Conservation (phyloP, 2,888 invertebrate genomes). For the Amiota communis region DNA sequence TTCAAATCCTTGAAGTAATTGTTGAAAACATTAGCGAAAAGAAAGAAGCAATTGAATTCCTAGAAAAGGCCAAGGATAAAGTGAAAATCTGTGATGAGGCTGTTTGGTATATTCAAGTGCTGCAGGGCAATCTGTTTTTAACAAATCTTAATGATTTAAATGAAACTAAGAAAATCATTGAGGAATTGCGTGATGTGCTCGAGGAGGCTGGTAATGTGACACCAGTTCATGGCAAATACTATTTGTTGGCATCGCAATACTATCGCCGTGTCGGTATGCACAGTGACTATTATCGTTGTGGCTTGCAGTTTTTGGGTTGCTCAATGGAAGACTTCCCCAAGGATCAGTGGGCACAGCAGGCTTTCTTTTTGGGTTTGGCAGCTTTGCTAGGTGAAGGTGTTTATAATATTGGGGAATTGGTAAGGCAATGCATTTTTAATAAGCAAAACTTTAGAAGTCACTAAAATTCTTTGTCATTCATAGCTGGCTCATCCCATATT, state of each 20-base stretch:
- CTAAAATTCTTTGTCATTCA: slow-evolving; percentile 53
- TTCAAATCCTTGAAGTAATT: slow-evolving; percentile 88
- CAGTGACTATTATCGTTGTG: slow-evolving; percentile 95
- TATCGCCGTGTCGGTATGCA: slow-evolving; percentile 89
- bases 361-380: slow-evolving; percentile 93
- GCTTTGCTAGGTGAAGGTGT: slow-evolving; percentile 95
- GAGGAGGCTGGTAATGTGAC: slow-evolving; percentile 94
- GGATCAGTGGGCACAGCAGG: slow-evolving; percentile 83
- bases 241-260: slow-evolving; percentile 92
- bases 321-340: slow-evolving; percentile 79
- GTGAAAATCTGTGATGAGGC: slow-evolving; percentile 91
- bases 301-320: slow-evolving; percentile 87
- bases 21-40: slow-evolving; percentile 86
- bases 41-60: slow-evolving; percentile 88
- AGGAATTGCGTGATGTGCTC: slow-evolving; percentile 87
- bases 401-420: slow-evolving; percentile 97
- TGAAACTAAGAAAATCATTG: slow-evolving; percentile 87
- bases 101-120: slow-evolving; percentile 79
- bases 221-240: slow-evolving; percentile 94
- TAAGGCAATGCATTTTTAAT: slow-evolving; percentile 63
- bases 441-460: neutral
- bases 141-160: slow-evolving; percentile 86
- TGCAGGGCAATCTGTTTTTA: slow-evolving; percentile 86
- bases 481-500: slow-evolving; percentile 95
- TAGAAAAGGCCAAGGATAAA: slow-evolving; percentile 90